Base-by-base conservation (phyloP, 2,113 vertebrate genomes). In the Agapornis roseicollis region DNA sequence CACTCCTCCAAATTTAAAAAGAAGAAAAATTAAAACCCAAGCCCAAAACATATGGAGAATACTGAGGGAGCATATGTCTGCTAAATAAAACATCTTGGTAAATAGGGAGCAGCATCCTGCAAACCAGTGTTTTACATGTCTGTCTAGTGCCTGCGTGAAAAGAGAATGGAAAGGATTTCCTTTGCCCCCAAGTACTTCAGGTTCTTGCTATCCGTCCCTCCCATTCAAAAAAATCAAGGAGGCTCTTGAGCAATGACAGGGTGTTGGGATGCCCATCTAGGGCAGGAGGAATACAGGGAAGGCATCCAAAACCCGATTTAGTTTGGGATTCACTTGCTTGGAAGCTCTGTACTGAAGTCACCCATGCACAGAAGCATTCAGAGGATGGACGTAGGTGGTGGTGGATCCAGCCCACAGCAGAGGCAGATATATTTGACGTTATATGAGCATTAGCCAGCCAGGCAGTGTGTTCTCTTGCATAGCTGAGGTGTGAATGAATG, bases 1-100 rank as follows among this genome's bases (percentile, higher is more conserved):
- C 11, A 4, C 6, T 88, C 25, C 35, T 89, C 41, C 33, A 52
- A 77, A 63, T 71, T 69, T 22, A 23, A 47, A 47, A 47, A 47
- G 11, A 35, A 58, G 24, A 58, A 58, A 14, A 56, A n/a, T 9
- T 8, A 13, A 12, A 18, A 33, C 33, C 1, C 33, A 58, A 58
- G 16, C 22, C 33, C 56, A 66, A 97, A 74, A 80, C 96, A 96
- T 95, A 96, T 95, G 97, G 95, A 91, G n/a, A 97, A 61, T 95
- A 89, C 91, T 92, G 96, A 96, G 92, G 39, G 72, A 97, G 60
- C 96, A 95, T 97, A 97, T 94, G 94, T 74, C 81, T 87, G 33
- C 78, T 61, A 85, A 97, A 68, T 44, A 80, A 96, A 97, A 96
- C 95, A 97, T 84, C 80, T n/a, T 56, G 73, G 92, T 73, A 49